Conservation (phyloP, 1,140 invertebrate species). For the Zaprionus camerounensis region DNA sequence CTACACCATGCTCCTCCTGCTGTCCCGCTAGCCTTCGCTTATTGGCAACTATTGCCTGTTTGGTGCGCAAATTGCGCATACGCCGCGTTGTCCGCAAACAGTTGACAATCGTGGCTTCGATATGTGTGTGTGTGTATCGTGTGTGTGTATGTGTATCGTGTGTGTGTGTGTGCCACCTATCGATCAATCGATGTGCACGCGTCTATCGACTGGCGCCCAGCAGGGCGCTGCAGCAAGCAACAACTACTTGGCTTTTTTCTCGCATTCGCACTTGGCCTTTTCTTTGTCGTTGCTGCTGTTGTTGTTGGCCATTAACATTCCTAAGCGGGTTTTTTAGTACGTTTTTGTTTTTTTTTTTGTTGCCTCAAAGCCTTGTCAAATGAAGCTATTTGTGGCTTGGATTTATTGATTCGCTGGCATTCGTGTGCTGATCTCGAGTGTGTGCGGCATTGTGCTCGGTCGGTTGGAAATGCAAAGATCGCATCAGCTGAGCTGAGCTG, state of each 20-base stretch:
- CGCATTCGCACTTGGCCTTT: slow-evolving; percentile 22
- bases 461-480: slow-evolving; percentile 36
- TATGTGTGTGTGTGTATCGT: background rate
- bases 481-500: background rate
- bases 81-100: slow-evolving; percentile 46
- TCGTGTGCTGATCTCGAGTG: slow-evolving; percentile 59
- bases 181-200: slow-evolving; percentile 13
- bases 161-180: slow-evolving; percentile 7
- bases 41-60: slow-evolving; percentile 56
- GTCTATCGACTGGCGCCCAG: slow-evolving; percentile 31
- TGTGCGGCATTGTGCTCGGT: slow-evolving; percentile 49
- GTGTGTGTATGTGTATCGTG: too few species aligned
- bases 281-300: background rate
- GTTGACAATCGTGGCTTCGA: slow-evolving; percentile 39
- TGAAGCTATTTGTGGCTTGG: slow-evolving; percentile 62
- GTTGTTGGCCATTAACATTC: slow-evolving; percentile 48
- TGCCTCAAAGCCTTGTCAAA: slow-evolving; percentile 42
- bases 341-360: slow-evolving; percentile 37
- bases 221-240: slow-evolving; percentile 23
- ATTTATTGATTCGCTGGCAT: slow-evolving; percentile 61
- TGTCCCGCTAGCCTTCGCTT: slow-evolving; percentile 1
- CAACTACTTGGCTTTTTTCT: slow-evolving; percentile 10
- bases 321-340: slow-evolving; percentile 32
- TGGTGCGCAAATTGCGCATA: slow-evolving; percentile 56
- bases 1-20: background rate